Conservation (phyloP, 2,113 vertebrate species). For the Aix galericulata region DNA sequence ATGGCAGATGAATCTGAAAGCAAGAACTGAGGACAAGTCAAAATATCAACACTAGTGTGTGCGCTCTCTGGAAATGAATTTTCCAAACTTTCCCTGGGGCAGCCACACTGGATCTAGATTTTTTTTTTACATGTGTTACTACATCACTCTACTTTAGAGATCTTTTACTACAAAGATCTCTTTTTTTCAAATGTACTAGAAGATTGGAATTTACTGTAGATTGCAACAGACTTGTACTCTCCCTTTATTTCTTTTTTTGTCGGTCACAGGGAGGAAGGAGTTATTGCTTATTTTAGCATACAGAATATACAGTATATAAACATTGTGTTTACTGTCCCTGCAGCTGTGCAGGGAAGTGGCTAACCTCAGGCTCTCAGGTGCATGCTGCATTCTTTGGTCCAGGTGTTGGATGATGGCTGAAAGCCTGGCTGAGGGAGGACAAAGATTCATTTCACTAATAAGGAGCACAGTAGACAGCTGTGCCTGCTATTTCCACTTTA, state of each 20-base stretch:
- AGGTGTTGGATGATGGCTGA: background rate
- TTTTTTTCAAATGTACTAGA: background rate
- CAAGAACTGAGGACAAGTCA: background rate
- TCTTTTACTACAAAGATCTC: background rate
- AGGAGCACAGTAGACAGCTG: background rate
- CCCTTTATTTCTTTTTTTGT: background rate
- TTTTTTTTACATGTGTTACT: background rate
- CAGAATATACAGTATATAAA: background rate
- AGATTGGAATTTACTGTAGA: background rate
- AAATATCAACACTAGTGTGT: background rate
- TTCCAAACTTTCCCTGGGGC: background rate
- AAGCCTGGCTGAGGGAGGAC: background rate
- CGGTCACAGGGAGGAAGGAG: background rate
- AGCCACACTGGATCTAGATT: background rate
- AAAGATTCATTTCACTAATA: background rate
- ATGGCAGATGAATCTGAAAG: background rate
- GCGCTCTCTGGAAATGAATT: background rate
- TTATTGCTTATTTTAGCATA: background rate
- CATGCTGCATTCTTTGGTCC: rapidly evolving
- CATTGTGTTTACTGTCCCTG: background rate
- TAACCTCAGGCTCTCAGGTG: background rate
- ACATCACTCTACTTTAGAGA: background rate
- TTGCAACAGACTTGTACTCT: background rate
- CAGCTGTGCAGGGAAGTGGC: rapidly evolving
- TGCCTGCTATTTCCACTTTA: no score